Evolutionary conservation across 2,888 invertebrate species (phyloP), one percentile per base, ranked within the genome.

Genomic region (Rhagium mordax): DNA sequence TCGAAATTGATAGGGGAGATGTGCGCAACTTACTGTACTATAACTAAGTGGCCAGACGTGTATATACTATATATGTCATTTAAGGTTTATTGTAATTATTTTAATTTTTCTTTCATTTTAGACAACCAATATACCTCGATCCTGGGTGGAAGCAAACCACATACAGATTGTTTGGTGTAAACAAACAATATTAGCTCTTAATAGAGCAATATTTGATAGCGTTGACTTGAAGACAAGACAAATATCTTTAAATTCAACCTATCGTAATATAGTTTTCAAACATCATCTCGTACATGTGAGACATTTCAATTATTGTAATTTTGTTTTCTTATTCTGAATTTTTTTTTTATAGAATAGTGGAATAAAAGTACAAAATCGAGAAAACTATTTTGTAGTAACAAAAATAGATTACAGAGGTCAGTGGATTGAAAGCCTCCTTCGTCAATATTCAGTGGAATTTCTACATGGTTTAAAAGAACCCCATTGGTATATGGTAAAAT

Each of bases 81-180:
- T n/a, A n/a, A n/a, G n/a, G n/a, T n/a, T n/a, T n/a, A n/a, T n/a
- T 24, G 24, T 24, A 24, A 4, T 24, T 4, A 24, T 24, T 24
- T 24, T 24, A 33, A 33, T 13, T 33, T 13, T 3, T 41, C 2
- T 24, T 0, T 33, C 13, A 65, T 71, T 64, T 67, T 85, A 95
- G 92, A 91, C 93, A 0, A 93, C 93, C 66, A 90, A 92, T 27
- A 91, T 98, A 66, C 97, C 98, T 0, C 92, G 91, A 67, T 95
- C 95, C 1, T 98, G 98, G 96, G 89, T 94, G 7, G 93, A 96
- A 3, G 93, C 95, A 0, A 97, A 98, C 87, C 98, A 98, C 86
- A 91, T 96, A 10, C 94, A 95, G 81, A 95, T 97, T 81, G 93
- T 97, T 3, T 98, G 98, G 98, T 98, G 96, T 87, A 95, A 96